Evolutionary conservation across 2,113 vertebrate species (phyloP), one percentile per base, ranked within the genome.

Genomic region (Pseudolaguvia tuberculata): DNA sequence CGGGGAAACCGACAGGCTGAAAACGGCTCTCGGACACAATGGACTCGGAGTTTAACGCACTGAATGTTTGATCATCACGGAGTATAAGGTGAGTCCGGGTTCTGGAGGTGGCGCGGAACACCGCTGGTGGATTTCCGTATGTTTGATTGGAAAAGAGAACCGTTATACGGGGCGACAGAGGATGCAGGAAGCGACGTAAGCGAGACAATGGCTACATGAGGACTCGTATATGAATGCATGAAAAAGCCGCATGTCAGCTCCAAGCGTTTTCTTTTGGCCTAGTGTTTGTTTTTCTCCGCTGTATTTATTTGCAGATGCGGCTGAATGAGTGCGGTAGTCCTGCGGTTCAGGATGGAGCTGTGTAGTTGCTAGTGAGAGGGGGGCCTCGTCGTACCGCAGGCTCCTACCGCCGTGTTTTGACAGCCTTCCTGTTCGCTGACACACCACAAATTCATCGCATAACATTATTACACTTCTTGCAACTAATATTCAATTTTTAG

Each of bases 1-100:
- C 79, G 83, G 84, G 86, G 85, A 83, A 87, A 84, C 80, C 84
- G 75, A 82, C 80, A 77, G 77, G 80, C 80, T 82, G 84, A 86
- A 87, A 73, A 68, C 20, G 50, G 23, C 11, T 12, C 62, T 80
- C 75, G 75, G 73, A 84, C 82, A 84, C 82, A 82, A 82, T 84
- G 80, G 76, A 74, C 75, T 67, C 67, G 53, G 58, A 68, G n/a
- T 69, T 61, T 81, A 68, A 78, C 66, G 47, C 42, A 59, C 61
- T n/a, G 42, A 45, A 31, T 27, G 55, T 78, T 80, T 72, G 48
- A 78, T 79, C 77, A 79, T 55, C 72, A 70, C 80, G 5, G 59
- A 48, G 63, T 59, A 70, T 35, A 66, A 83, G 82, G 82, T 83
- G 75, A 75, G 39, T 18, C 27, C 27, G n/a, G 0, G 21, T 27